Base-by-base conservation (phyloP, 2,888 invertebrate genomes). In the Chironomus tentans region DNA sequence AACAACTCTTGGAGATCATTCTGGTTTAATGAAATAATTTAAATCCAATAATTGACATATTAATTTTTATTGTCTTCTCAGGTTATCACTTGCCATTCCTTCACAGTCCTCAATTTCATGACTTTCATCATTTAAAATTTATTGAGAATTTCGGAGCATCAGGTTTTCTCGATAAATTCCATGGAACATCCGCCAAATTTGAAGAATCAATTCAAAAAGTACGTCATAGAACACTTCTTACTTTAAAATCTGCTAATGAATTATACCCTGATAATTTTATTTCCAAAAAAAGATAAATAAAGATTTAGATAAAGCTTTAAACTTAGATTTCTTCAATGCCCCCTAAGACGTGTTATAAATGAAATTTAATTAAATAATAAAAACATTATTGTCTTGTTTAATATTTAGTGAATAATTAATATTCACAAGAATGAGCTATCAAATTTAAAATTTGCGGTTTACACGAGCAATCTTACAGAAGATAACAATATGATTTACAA, bases 121-220 rank as follows among this genome's bases (percentile, higher is more conserved):
- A 74, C 10, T 74, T 48, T 47, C 74, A 74, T 68, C 74, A 74
- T 48, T 15, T 74, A 47, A 74, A 74, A 21, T 74, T 74, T 47
- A 48, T 13, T 65, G 68, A 65, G 21, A 62, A 38, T 48, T 74
- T 47, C 21, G 65, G 68, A 22, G 47, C 48, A 1, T 13, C 7
- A 12, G 68, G 68, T 21, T 47, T 74, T 24, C 21, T 68, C 5
- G 74, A 68, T 13, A 22, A 15, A n/a, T 47, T 74, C 47, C 74
- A 68, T n/a, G 22, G 28, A 5, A 68, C 68, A 38, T 15, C 13
- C 5, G 62, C 6, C 2, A 72, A 72, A 24, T 62, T 62, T 21
- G 38, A 72, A 4, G 38, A 72, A 62, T 62, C 72, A 65, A 65
- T 65, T 24, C 65, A 24, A 13, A 13, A 21, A 4, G 4, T 13